phyloP scores from a whole-genome alignment of 1,140 invertebrate genomes.

The Bombus balteatus region DNA sequence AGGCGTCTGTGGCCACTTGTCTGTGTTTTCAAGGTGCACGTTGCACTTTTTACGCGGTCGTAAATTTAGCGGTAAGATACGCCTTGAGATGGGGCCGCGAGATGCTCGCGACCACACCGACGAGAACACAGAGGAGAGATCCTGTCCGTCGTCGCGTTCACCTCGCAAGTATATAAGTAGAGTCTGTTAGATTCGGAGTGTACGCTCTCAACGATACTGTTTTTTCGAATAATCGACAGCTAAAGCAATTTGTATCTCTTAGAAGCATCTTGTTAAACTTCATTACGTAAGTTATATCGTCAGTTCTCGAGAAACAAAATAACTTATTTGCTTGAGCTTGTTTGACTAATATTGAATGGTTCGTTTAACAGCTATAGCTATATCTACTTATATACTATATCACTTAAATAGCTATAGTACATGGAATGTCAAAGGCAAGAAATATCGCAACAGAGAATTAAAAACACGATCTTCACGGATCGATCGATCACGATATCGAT shows the following conservation, averaged over 20 bases:
- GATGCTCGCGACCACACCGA: not conserved
- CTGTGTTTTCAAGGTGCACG: not conserved
- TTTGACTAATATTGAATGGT: not conserved
- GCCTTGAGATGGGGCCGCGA: constrained; percentile 1
- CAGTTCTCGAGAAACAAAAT: not conserved
- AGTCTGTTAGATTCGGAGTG: not conserved
- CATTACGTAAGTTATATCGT: not conserved
- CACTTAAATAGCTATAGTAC: too few species aligned
- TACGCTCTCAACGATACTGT: too few species aligned
- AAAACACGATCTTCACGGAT: not conserved
- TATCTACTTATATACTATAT: too few species aligned
- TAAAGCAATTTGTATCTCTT: too few species aligned
- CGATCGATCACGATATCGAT: not conserved
- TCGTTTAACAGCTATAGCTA: not conserved
- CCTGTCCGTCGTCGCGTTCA: not conserved
- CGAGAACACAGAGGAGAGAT: not conserved
- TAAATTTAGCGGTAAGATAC: constrained; percentile 29
- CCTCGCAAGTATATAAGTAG: not conserved
- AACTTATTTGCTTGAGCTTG: not conserved
- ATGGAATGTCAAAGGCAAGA: not conserved
- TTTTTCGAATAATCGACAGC: too few species aligned
- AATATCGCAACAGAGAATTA: not conserved
- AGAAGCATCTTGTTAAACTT: not conserved
- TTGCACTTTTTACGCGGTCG: constrained; percentile 26
- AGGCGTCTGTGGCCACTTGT: not conserved